Evolutionary conservation across 2,888 invertebrate species (phyloP).

Genomic region (Phaedon cochleariae): DNA sequence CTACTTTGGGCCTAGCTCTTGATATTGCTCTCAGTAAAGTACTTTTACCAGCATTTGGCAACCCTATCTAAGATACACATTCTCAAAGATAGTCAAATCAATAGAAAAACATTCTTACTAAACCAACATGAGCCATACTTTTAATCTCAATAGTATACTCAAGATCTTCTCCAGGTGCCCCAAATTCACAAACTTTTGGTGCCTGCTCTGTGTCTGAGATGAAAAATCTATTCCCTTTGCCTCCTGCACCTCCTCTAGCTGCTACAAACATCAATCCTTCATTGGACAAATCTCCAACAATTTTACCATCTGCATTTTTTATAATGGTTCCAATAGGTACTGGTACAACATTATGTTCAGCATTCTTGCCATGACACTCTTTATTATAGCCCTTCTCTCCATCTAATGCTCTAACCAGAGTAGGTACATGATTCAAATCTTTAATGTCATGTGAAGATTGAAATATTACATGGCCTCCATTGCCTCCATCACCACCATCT

Average conservation of each 20-base stretch:
- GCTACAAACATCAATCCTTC: slow-evolving; percentile 86
- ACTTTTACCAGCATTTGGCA: slow-evolving; percentile 96
- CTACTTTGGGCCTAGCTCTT: slow-evolving; percentile 88
- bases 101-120: slow-evolving; percentile 64
- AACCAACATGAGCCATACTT: slow-evolving; percentile 94
- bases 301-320: slow-evolving; percentile 65
- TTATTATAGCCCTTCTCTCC: slow-evolving; percentile 79
- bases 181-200: slow-evolving; percentile 87
- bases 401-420: slow-evolving; percentile 69
- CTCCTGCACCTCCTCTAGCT: slow-evolving; percentile 95
- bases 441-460: slow-evolving; percentile 73
- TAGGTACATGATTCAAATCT: slow-evolving; percentile 74
- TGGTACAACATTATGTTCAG: slow-evolving; percentile 72
- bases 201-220: slow-evolving; percentile 78
- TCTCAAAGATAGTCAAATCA: neutral
- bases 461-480: slow-evolving; percentile 93
- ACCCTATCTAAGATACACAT: slow-evolving; percentile 69
- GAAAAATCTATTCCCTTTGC: slow-evolving; percentile 94
- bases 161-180: slow-evolving; percentile 82
- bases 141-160: slow-evolving; percentile 83
- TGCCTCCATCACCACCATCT: slow-evolving; percentile 96
- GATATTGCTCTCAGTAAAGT: slow-evolving; percentile 85
- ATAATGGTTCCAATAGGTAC: slow-evolving; percentile 88
- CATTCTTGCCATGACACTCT: slow-evolving; percentile 85
- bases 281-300: slow-evolving; percentile 73